Base-by-base conservation (phyloP, 2,113 vertebrate species). In the Cromileptes altivelis region DNA sequence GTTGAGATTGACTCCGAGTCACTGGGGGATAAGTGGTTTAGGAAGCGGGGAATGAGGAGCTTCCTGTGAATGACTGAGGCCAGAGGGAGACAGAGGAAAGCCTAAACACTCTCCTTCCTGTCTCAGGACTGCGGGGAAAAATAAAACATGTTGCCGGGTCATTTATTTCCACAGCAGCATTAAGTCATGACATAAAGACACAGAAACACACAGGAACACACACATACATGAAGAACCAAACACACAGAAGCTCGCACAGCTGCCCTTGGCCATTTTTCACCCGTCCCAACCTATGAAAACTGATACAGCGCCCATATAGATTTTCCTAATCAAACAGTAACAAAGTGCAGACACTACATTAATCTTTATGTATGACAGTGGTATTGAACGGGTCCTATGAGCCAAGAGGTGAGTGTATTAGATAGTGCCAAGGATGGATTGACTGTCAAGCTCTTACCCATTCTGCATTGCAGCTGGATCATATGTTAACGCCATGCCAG, bases 391-490 rank as follows among this genome's bases (percentile, higher is more conserved):
- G 6, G 27, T 40, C 74, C 80, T 71, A 84, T 77, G 81, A 84
- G 80, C 85, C 85, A 88, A 80, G 77, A 90, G 71, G 80, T 27
- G 85, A 88, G 90, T 86, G 75, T 81, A 87, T 91, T 90, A 85
- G 63, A 17, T 27, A 81, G 75, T 85, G 89, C 84, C 79, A 90
- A 73, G 74, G 79, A 89, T 72, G 81, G 75, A 89, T 78, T 58
- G 87, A 76, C 30, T 5, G 30, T 77, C 30, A 27, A 49, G 56
- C 63, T 93, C 97, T 97, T 96, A 99, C 98, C 98, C 98, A 84
- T 99, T 99, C 95, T 99, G 98, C 95, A 99, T 97, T 94, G 97
- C 97, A 90, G 97, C 96, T 75, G 98, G 97, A 90, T 99, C 98
- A 2, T 99, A 98, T 88, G 98, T 97, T 95, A 99, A 95, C 94